phyloP scores from a whole-genome alignment of 2,888 invertebrate genomes.

The Tricholauxania praeusta region DNA sequence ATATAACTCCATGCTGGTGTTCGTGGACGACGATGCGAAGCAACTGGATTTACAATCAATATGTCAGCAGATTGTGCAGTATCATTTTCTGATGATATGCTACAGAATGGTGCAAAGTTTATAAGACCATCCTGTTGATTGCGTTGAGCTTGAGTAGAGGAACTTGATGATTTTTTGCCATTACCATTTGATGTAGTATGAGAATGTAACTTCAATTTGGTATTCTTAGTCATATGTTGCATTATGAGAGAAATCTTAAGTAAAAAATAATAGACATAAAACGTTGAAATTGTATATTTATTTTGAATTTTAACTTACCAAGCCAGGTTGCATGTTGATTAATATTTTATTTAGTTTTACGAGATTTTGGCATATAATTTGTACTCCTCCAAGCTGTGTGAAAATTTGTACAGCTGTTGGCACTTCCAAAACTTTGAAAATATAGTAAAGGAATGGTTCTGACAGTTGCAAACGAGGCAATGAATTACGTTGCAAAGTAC shows the following conservation, averaged over 20 bases:
- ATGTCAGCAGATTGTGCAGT: conserved; percentile 92
- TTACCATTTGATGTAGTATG: conserved; percentile 61
- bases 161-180: conserved; percentile 64
- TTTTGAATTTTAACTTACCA: conserved; percentile 68
- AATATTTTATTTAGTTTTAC: conserved; percentile 80
- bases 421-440: conserved; percentile 82
- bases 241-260: conserved; percentile 70
- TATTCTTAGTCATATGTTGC: conserved; percentile 73
- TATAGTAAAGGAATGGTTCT: conserved; percentile 87
- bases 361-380: conserved; percentile 82
- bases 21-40: conserved; percentile 85
- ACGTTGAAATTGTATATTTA: background rate
- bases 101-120: conserved; percentile 91
- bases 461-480: conserved; percentile 74
- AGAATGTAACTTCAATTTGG: conserved; percentile 65
- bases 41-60: conserved; percentile 82
- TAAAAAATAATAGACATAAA: background rate
- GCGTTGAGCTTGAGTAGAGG: conserved; percentile 67
- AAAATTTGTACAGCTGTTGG: conserved; percentile 82
- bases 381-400: conserved; percentile 80
- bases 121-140: conserved; percentile 84
- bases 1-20: conserved; percentile 97
- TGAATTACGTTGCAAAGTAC: conserved; percentile 63
- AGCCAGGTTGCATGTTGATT: conserved; percentile 76
- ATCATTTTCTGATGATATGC: conserved; percentile 83